Evolutionary conservation across 2,888 invertebrate species (phyloP).

Genomic region (Ichneumoninae sp.): DNA sequence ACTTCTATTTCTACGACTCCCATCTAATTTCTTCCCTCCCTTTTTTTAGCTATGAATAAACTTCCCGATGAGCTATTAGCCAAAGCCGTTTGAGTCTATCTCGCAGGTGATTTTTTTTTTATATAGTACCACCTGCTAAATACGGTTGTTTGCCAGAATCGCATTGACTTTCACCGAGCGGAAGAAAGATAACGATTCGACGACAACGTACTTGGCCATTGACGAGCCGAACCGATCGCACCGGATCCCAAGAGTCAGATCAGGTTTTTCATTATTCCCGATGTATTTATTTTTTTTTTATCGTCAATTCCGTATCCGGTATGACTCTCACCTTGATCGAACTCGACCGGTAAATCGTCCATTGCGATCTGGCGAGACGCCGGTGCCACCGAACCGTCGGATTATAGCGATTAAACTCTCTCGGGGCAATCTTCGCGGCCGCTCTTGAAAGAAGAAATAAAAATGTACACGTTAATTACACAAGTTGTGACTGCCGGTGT

Average conservation of each 20-base stretch:
- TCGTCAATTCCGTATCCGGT: conserved; percentile 16
- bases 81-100: too few relatives aligned
- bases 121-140: not conserved
- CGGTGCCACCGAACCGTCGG: not conserved
- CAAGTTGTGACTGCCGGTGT: conserved; percentile 8
- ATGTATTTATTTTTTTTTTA: conserved; percentile 20
- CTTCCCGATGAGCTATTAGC: not conserved
- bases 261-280: conserved; percentile 35
- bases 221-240: conserved; percentile 43
- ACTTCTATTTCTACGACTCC: not conserved
- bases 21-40: not conserved
- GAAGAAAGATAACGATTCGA: conserved; percentile 6
- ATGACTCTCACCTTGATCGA: conserved; percentile 58
- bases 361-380: conserved; percentile 23
- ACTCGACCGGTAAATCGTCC: conserved; percentile 41
- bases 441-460: conserved; percentile 9
- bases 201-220: conserved; percentile 50
- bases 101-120: too few relatives aligned
- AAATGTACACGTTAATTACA: conserved; percentile 39
- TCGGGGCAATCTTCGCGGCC: not conserved
- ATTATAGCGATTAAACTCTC: not conserved
- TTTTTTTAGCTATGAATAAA: not conserved
- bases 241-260: conserved; percentile 49
- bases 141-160: conserved; percentile 1
- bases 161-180: conserved; percentile 51